Evolutionary conservation across 2,888 invertebrate genomes (phyloP), one percentile per base, ranked within the genome.

Genomic region (Eupithecia pulchellata): DNA sequence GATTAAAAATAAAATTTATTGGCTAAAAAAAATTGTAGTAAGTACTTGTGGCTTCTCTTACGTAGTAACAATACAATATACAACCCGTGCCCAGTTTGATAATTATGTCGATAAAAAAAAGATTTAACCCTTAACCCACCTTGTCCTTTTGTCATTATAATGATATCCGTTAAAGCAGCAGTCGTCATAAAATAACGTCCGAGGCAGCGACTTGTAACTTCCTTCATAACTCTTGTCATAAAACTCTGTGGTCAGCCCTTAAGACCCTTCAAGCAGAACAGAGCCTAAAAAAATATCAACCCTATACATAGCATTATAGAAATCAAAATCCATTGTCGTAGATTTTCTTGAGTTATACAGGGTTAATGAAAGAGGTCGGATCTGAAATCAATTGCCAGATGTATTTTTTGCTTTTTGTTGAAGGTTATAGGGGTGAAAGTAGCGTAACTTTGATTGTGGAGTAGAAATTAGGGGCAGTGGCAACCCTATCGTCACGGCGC

Each of bases 401-500:
- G 32, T 13, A 69, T 20, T 64, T 14, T 69, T 9, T 11, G 58
- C 60, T 70, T 1, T 3, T 11, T 14, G 0, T 2, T 1, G 11
- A 27, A 9, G 29, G 13, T n/a, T 17, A 66, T 63, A 73, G 27
- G 66, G 55, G 42, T 64, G 39, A 32, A 36, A 70, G 25, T 74
- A 36, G 69, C 20, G 11, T 30, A 36, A 13, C 5, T n/a, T 20
- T 47, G n/a, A 30, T 60, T 32, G 13, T 17, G 3, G 17, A 60
- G 30, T 30, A 9, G 17, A 30, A 30, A 30, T 29, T 29, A 30
- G 30, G 58, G 32, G 29, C 58, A 34, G 34, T 61, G 34, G 79
- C 88, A 91, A 89, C 91, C 92, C 90, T 89, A 87, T 87, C 86
- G 92, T 92, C 84, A 87, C 89, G 92, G 86, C 82, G 82, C 89